phyloP scores from a whole-genome alignment of 2,113 vertebrate species.

The Chloroceryle aenea region DNA sequence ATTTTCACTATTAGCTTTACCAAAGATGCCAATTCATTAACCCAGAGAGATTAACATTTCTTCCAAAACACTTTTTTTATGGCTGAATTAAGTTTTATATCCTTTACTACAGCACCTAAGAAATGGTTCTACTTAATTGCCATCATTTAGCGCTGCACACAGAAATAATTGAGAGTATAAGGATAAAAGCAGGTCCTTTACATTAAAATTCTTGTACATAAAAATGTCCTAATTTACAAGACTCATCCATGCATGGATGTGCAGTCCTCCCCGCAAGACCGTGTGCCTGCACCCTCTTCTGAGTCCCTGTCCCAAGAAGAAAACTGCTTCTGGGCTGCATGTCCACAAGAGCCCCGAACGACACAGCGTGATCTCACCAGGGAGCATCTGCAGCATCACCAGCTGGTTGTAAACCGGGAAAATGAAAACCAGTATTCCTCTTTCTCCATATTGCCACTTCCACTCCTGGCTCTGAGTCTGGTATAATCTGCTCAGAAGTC shows the following conservation, averaged over 20 bases:
- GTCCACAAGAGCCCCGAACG: not conserved
- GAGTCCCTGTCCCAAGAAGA: not conserved
- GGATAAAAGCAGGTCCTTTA: not conserved
- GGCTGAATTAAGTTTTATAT: not conserved
- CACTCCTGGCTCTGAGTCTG: not conserved
- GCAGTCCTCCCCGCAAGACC: not conserved
- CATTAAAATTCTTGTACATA: not conserved
- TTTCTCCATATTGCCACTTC: not conserved
- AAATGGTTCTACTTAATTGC: not conserved
- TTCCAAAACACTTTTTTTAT: not conserved
- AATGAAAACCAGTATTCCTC: not conserved
- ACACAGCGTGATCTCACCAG: accelerated
- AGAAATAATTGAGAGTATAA: not conserved
- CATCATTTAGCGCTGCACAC: not conserved
- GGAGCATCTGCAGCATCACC: accelerated
- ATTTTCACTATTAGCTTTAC: not conserved
- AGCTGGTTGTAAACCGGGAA: not conserved
- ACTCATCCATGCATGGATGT: not conserved
- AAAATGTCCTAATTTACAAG: not conserved
- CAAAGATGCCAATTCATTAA: not conserved
- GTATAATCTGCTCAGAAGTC: not conserved
- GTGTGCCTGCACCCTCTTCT: not conserved
- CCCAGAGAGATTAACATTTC: not conserved
- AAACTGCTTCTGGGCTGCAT: not conserved
- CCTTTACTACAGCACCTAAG: not conserved